Evolutionary conservation across 2,888 invertebrate species (phyloP), one percentile per base, ranked within the genome.

Genomic region (Trissolcus brochymenae): DNA sequence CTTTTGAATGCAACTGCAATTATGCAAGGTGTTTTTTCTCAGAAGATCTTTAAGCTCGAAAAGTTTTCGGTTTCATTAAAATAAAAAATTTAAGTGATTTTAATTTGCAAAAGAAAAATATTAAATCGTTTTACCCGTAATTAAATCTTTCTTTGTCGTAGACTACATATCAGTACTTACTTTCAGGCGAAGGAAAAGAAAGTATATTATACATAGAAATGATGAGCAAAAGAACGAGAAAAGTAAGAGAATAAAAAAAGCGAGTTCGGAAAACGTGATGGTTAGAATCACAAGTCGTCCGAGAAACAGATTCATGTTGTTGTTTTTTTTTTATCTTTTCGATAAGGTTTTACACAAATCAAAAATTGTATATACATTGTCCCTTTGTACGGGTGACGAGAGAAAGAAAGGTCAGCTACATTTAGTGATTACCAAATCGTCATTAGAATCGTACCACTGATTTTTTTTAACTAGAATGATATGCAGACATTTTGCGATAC

Each of bases 261-360:
- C 50, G 53, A 70, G 60, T 50, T 53, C 35, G 59, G 56, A 74
- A 57, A 74, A 66, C 65, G 66, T 75, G 64, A 75, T 70, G 68
- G 75, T 68, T 60, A 60, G 60, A 75, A 75, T 75, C 53, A 75
- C 54, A 77, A 77, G 73, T 67, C 50, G 25, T 57, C 40, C 29
- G 73, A 74, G 61, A 70, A 73, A 77, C 73, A 70, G 78, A 70
- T 73, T 60, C 67, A 77, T 77, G 68, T 68, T n/a, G n/a, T n/a
- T n/a, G n/a, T n/a, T n/a, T n/a, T n/a, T 77, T 68, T 65, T 77
- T 77, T 78, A 74, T 78, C 73, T 57, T 74, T 51, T 74, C 51
- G 64, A 68, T 53, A 68, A 68, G 62, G 67, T 78, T 78, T 70
- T 74, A 78, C 70, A 78, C 50, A 78, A 78, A 78, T 72, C 51